Evolutionary conservation across 1,140 invertebrate species (phyloP).

Genomic region (Propsilocerus akamusi): DNA sequence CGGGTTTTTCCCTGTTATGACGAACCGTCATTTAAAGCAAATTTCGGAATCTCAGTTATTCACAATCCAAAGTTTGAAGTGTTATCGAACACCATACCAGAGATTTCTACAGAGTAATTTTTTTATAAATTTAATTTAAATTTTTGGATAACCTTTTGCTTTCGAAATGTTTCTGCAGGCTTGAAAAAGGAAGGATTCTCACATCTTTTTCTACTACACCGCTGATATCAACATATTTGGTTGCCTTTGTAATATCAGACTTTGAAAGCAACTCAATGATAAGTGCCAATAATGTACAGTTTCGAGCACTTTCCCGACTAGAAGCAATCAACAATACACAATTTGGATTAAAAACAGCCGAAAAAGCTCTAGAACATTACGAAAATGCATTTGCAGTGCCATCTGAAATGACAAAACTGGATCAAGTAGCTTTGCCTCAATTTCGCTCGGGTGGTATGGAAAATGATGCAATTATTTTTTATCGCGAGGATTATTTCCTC

Average conservation of each 20-base stretch:
- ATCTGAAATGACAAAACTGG: neutral
- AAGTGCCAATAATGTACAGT: neutral
- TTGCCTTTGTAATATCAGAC: neutral
- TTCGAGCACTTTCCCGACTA: neutral
- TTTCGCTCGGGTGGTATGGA: neutral
- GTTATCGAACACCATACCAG: constrained; percentile 38
- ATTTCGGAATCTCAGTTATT: constrained; percentile 44
- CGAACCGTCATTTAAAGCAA: constrained; percentile 58
- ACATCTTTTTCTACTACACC: neutral
- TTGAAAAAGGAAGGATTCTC: neutral
- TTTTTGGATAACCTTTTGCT: neutral
- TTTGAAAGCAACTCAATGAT: neutral
- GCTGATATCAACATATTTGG: neutral
- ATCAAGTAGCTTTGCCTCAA: neutral
- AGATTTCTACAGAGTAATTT: neutral
- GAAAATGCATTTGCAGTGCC: neutral
- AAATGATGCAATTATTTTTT: neutral
- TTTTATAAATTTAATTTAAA: neutral
- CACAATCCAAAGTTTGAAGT: constrained; percentile 29
- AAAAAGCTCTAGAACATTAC: neutral
- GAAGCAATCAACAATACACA: neutral
- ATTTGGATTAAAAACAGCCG: neutral
- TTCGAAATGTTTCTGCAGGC: neutral
- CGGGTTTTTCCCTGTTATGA: constrained; percentile 56
- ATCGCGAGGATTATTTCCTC: neutral